Evolutionary conservation across 2,113 vertebrate species (phyloP).

Genomic region (Aspiorhynchus laticeps): DNA sequence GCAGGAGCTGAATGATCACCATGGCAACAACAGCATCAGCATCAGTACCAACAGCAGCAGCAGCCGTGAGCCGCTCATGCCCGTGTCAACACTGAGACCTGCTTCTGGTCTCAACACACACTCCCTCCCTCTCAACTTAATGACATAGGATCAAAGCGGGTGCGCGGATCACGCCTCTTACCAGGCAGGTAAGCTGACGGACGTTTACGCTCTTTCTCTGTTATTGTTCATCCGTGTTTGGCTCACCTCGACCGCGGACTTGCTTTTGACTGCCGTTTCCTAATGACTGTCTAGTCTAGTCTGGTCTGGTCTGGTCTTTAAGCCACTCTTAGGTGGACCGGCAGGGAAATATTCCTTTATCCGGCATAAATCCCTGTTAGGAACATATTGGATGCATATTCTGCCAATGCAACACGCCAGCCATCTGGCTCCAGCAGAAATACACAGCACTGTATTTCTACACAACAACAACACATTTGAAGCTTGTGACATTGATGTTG

Average conservation of each 20-base stretch:
- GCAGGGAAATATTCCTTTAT: not conserved
- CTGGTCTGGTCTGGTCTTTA: conserved; percentile 2
- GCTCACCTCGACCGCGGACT: not conserved
- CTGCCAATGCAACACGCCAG: conserved; percentile 32
- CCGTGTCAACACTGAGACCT: conserved; percentile 27
- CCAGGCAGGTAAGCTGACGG: conserved; percentile 69
- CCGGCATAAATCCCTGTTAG: not conserved
- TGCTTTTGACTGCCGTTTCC: not conserved
- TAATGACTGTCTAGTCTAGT: not conserved
- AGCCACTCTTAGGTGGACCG: not conserved
- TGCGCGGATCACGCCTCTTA: conserved; percentile 51
- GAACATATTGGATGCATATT: conserved; percentile 47
- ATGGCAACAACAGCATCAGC: conserved; percentile 82
- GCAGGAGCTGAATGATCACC: conserved; percentile 79
- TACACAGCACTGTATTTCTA: not conserved
- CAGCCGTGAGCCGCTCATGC: conserved; percentile 35
- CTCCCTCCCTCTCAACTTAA: conserved; percentile 18
- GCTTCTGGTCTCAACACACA: conserved; percentile 9
- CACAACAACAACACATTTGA: not conserved
- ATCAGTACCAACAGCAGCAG: conserved; percentile 61
- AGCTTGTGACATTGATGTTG: not conserved
- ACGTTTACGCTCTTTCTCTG: conserved; percentile 43
- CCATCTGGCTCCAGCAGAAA: conserved; percentile 37
- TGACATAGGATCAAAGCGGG: conserved; percentile 37
- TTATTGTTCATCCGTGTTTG: conserved; percentile 28